Conservation (phyloP, 1,140 invertebrate species). For the Atopsyche davidsoni region DNA sequence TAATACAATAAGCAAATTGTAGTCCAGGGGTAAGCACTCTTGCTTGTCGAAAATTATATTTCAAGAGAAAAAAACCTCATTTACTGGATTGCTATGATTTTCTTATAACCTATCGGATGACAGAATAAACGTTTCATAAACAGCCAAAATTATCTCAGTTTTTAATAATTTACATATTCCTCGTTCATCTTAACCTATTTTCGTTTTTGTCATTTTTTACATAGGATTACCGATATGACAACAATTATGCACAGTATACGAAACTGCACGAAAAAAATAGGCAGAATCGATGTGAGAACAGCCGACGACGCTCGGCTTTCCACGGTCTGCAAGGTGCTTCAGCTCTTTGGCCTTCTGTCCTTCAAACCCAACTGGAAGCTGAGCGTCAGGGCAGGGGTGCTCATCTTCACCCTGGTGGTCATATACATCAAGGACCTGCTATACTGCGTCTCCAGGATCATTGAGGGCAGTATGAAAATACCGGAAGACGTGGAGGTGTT, state of each 20-base stretch:
- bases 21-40: no score
- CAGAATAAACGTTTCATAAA: no score
- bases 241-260: not conserved
- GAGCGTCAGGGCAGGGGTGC: not conserved
- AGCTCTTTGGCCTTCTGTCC: constrained; percentile 11
- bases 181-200: no score
- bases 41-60: no score
- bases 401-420: not conserved
- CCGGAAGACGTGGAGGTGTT: constrained; percentile 16
- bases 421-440: constrained; percentile 16
- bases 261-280: not conserved
- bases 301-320: constrained; percentile 4
- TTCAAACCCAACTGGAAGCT: constrained; percentile 16
- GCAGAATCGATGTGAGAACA: not conserved
- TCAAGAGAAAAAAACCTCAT: no score
- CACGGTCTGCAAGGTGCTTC: constrained; percentile 18
- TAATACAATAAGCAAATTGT: no score
- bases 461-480: constrained; percentile 8
- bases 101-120: no score
- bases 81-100: no score
- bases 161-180: no score
- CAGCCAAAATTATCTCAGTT: no score
- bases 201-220: no score
- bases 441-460: constrained; percentile 2
- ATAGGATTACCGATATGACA: not conserved